Evolutionary conservation across 1,140 invertebrate genomes (phyloP), one percentile per base, ranked within the genome.

Genomic region (Brachionus plicatilis): DNA sequence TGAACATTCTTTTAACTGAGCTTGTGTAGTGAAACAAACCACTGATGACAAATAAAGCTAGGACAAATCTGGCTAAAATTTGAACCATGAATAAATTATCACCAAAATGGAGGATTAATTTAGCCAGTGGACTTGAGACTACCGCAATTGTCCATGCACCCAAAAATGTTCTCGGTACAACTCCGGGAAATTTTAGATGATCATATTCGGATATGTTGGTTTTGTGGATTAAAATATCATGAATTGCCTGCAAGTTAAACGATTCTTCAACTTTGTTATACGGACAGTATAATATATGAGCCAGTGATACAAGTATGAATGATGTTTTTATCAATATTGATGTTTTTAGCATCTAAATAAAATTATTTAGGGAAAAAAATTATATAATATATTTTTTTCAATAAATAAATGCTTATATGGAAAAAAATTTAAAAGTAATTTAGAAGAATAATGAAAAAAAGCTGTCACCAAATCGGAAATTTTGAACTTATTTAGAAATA

Each of bases 181-280:
- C 96, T 80, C 98, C 97, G 86, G 97, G 96, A 92, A 97, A 99
- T 88, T 98, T 94, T 88, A 94, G 91, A 91, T 99, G 97, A 91
- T 99, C 97, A 91, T 98, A 99, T 95, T 98, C 68, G 43, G n/a
- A 43, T n/a, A 98, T 91, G 91, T 97, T 94, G 88, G 91, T 90
- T 84, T 93, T 91, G 88, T 96, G 93, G 90, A 96, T 97, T 14
- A 99, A 91, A 86, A 99, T 92, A 91, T 99, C 98, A 91, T 99
- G 98, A 89, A 94, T 94, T 12, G 98, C 97, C 92, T 99, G 91
- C 24, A 98, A 91, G 90, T 98, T 99, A 88, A 99, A 99, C 90
- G 96, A 99, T 91, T 99, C 98, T 90, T 99, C 97, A 9, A 99
- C 97, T 94, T 99, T 99, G 1, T 96, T 99, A 88, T 94, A 98